Evolutionary conservation across 2,797 vertebrate genomes (phyloP).

Genomic region (Hephaestus fuliginosus): DNA sequence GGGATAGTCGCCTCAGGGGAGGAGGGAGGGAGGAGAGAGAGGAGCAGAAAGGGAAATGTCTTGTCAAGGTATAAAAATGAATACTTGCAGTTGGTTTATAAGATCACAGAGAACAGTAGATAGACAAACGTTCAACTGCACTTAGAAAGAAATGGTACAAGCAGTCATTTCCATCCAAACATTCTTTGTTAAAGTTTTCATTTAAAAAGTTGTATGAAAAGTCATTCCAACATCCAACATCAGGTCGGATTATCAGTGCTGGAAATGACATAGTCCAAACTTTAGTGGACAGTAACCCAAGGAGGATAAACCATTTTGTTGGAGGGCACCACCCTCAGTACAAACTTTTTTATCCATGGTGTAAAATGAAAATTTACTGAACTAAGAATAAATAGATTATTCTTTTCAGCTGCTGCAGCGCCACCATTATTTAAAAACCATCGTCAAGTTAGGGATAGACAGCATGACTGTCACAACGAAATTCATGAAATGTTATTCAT

Average conservation of each 20-base stretch:
- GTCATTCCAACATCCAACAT: not conserved
- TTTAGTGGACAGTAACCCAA: not conserved
- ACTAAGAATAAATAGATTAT: not conserved
- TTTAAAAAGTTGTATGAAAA: not conserved
- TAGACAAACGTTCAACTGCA: not conserved
- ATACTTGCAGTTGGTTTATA: not conserved
- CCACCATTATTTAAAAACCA: not conserved
- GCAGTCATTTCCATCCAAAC: no score
- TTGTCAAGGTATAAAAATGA: not conserved
- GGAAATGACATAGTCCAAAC: not conserved
- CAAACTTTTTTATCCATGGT: not conserved
- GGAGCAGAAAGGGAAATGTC: not conserved
- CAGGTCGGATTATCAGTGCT: not conserved
- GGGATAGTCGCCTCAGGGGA: slow-evolving; percentile 26
- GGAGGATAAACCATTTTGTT: no score
- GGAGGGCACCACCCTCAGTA: no score
- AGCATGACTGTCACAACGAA: not conserved
- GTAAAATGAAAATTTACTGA: not conserved
- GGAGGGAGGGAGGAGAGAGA: not conserved
- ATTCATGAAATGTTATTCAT: not conserved
- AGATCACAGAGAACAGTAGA: not conserved
- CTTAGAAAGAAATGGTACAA: not conserved
- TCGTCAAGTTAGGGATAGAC: not conserved
- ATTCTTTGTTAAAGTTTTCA: not conserved
- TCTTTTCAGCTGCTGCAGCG: not conserved